phyloP scores from a whole-genome alignment of 2,113 vertebrate species.

The Indicator indicator region DNA sequence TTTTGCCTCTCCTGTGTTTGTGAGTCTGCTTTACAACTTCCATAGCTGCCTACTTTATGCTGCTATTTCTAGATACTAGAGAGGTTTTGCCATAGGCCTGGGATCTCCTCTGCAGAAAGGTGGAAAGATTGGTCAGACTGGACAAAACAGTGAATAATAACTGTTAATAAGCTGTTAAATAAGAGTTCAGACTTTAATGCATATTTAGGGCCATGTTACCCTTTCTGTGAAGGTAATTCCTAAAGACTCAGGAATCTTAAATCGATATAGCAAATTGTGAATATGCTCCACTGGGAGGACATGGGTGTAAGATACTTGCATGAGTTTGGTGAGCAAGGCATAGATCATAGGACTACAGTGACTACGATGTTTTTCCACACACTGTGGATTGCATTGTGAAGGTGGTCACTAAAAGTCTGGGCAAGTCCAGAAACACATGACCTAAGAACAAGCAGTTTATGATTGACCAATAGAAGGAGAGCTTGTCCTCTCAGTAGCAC shows the following conservation, averaged over 20 bases:
- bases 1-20: background rate
- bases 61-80: background rate
- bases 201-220: background rate
- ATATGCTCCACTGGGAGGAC: background rate
- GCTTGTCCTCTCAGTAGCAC: background rate
- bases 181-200: background rate
- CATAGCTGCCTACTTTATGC: background rate
- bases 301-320: background rate
- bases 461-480: background rate
- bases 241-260: background rate
- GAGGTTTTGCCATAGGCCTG: background rate
- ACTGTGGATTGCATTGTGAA: background rate
- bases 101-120: background rate
- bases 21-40: background rate
- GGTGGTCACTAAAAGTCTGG: background rate
- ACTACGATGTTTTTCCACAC: accelerated
- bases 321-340: background rate
- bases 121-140: background rate
- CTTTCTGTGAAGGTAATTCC: background rate
- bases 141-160: background rate
- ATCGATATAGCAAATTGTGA: background rate
- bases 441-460: background rate
- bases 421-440: background rate
- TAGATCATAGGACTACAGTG: background rate
- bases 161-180: background rate